Evolutionary conservation across 2,888 invertebrate genomes (phyloP), one percentile per base, ranked within the genome.

Genomic region (Lasioglossum oenotherae): DNA sequence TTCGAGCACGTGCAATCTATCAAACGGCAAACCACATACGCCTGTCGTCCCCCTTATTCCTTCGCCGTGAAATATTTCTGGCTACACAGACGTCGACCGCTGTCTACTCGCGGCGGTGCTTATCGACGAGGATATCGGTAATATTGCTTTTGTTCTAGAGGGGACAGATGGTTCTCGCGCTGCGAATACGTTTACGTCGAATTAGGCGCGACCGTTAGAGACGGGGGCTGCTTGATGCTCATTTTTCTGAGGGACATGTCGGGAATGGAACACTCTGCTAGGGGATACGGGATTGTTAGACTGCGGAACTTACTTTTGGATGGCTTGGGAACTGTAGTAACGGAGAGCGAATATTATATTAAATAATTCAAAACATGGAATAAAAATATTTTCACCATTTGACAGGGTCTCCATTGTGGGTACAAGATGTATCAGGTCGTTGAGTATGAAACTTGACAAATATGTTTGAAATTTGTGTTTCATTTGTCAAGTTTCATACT

Each of bases 1-100:
- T 81, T 81, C 81, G 64, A 67, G 73, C 57, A 64, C 73, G 77
- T 78, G 73, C 81, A 73, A 81, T 81, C 81, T 72, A 81, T 81
- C 81, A 81, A 73, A 78, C 49, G 77, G 44, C 78, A 38, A 78
- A 78, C 72, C 73, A 31, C 73, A 69, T 27, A 71, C 73, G 73
- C 53, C 64, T 78, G 81, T 74, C 73, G 38, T 27, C 46, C 44
- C 53, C 60, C 75, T 57, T 72, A 46, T 23, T 71, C 38, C 44
- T 23, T 38, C 27, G 31, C 8, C 38, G 38, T 76, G 76, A 81
- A 81, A 71, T 71, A 81, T 76, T 81, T 60, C 71, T 60, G 35
- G 46, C n/a, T 44, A 76, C 64, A 69, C 60, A n/a, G 27, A 27
- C 60, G 60, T 60, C 60, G 60, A 5, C 46, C 69, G 23, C 41